Conservation (phyloP, 2,888 invertebrate species). For the Heliconius ismenius region DNA sequence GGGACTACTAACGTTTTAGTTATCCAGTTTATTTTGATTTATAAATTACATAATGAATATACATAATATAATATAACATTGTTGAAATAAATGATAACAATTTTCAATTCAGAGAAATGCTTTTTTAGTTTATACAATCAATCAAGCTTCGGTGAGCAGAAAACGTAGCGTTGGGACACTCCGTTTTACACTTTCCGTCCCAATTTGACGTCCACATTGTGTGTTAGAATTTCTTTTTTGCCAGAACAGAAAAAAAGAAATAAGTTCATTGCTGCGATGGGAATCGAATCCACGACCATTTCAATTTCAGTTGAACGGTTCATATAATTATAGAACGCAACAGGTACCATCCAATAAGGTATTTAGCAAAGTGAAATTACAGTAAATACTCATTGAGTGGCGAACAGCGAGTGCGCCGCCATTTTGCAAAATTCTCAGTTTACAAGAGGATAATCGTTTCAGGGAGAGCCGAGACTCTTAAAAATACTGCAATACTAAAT, state of each 20-base stretch:
- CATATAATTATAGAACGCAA: slow-evolving; percentile 13
- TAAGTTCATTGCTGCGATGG: neutral
- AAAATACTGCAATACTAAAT: slow-evolving; percentile 45
- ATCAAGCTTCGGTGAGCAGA: no score
- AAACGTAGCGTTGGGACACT: no score
- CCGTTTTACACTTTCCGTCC: no score
- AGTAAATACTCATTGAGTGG: slow-evolving; percentile 49
- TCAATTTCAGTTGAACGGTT: neutral
- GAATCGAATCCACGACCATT: neutral
- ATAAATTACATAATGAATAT: no score
- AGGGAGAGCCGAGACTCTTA: slow-evolving; percentile 45
- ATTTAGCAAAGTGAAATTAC: slow-evolving; percentile 46
- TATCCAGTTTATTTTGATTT: no score
- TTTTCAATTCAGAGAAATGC: neutral
- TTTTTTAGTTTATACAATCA: neutral
- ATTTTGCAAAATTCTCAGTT: slow-evolving; percentile 47
- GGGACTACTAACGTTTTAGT: no score
- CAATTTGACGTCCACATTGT: no score
- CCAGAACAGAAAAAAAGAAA: no score
- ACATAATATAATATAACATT: neutral
- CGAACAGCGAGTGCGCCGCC: slow-evolving; percentile 46
- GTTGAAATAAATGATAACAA: neutral
- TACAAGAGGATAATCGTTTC: slow-evolving; percentile 51
- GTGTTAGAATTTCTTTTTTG: no score
- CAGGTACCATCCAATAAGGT: slow-evolving; percentile 38